Evolutionary conservation across 2,113 vertebrate genomes (phyloP).

Genomic region (Plecotus auritus): DNA sequence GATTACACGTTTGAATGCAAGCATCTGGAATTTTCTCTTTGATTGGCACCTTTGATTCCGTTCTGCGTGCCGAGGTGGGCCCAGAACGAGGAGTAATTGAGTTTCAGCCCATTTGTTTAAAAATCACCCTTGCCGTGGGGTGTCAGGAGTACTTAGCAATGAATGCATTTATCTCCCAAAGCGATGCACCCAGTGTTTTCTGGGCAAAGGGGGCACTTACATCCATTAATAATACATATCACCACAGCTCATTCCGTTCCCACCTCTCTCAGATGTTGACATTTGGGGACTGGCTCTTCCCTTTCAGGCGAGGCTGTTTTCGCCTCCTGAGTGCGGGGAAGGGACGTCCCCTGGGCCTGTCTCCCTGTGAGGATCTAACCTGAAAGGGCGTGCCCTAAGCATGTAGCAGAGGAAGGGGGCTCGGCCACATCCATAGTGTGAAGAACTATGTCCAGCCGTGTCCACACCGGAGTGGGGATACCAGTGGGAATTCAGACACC

Average conservation of each 20-base stretch:
- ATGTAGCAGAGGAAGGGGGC: background rate
- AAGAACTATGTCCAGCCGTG: background rate
- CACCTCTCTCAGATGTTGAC: background rate
- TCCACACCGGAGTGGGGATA: background rate
- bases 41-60: constrained; percentile 43
- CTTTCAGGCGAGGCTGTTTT: background rate
- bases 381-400: background rate
- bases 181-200: background rate
- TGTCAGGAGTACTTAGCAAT: constrained; percentile 7
- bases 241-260: background rate
- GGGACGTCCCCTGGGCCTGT: background rate
- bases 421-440: background rate
- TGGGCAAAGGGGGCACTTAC: background rate
- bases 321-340: background rate
- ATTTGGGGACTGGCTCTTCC: background rate
- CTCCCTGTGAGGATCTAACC: background rate
- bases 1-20: constrained; percentile 33
- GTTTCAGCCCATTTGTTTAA: constrained; percentile 51
- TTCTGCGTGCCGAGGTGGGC: background rate
- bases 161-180: constrained; percentile 17
- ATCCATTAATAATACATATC: constrained; percentile 4
- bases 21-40: constrained; percentile 35
- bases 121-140: background rate
- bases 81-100: constrained; percentile 38
- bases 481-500: background rate